phyloP scores from a whole-genome alignment of 92 coral and sea anemone genomes.

The Ricordea florida region DNA sequence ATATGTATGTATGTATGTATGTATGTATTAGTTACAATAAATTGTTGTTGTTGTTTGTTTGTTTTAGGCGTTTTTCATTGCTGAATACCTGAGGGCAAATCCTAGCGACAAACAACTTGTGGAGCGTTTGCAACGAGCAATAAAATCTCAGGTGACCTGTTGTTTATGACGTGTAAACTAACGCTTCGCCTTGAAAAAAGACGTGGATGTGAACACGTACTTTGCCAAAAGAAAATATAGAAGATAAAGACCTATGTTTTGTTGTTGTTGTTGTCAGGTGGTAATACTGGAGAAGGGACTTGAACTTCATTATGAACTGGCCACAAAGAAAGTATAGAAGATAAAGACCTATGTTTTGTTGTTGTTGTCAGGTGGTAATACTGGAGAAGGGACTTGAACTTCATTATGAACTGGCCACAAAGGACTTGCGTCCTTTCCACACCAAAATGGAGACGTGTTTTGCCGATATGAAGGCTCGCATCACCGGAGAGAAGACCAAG shows the following conservation, averaged over 20 bases:
- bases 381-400: slow-evolving; percentile 78
- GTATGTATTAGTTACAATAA: no score
- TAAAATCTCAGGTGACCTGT: slow-evolving; percentile 70
- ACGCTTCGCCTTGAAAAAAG: slow-evolving; percentile 69
- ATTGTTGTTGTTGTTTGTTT: neutral
- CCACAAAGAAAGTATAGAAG: slow-evolving; percentile 49
- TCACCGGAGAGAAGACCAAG: slow-evolving; percentile 80
- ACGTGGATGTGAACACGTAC: slow-evolving; percentile 59
- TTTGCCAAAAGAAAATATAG: slow-evolving; percentile 39
- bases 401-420: slow-evolving; percentile 70
- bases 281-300: slow-evolving; percentile 67
- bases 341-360: neutral
- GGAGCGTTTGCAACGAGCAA: slow-evolving; percentile 64
- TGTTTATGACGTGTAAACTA: no score
- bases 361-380: slow-evolving; percentile 58
- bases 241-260: no score
- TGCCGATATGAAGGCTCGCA: slow-evolving; percentile 80
- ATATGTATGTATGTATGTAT: no score
- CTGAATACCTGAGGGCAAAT: slow-evolving; percentile 73
- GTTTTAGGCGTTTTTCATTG: slow-evolving; percentile 79
- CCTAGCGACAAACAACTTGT: slow-evolving; percentile 72
- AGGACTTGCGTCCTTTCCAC: slow-evolving; percentile 85
- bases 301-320: slow-evolving; percentile 62
- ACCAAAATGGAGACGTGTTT: slow-evolving; percentile 79
- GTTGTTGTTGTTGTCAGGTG: slow-evolving; percentile 47